Conservation (phyloP, 2,888 invertebrate species). For the Dendrolimus houi region DNA sequence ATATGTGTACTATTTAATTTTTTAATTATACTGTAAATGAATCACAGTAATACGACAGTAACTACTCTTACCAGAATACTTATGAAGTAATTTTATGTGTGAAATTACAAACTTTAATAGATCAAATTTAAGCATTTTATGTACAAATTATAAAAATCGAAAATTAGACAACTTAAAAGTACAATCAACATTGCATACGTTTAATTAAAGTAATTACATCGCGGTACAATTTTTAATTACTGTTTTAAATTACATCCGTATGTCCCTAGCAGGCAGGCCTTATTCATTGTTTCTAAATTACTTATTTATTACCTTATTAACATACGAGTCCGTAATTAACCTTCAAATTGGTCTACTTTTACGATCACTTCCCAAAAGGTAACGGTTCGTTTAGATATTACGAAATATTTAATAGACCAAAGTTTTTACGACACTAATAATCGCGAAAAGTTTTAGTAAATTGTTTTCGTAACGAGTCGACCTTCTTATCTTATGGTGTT, state of each 20-base stretch:
- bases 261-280: neutral
- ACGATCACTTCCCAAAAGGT: neutral
- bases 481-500: neutral
- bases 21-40: too few species aligned
- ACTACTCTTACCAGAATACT: too few species aligned
- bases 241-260: neutral
- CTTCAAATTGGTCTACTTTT: neutral
- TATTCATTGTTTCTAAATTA: neutral
- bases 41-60: too few species aligned
- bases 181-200: too few species aligned
- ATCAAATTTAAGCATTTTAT: too few species aligned
- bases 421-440: neutral
- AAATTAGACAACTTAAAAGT: too few species aligned
- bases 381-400: neutral
- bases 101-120: too few species aligned
- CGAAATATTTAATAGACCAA: neutral
- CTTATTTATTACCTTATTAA: neutral
- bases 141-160: too few species aligned
- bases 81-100: too few species aligned
- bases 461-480: neutral
- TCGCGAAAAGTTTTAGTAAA: neutral
- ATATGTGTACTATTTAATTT: too few species aligned
- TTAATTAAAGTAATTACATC: too few species aligned
- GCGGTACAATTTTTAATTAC: too few species aligned
- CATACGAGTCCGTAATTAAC: neutral